Evolutionary conservation across 2,888 invertebrate species (phyloP), one percentile per base, ranked within the genome.

Genomic region (Ommatoiulus sabulosus): DNA sequence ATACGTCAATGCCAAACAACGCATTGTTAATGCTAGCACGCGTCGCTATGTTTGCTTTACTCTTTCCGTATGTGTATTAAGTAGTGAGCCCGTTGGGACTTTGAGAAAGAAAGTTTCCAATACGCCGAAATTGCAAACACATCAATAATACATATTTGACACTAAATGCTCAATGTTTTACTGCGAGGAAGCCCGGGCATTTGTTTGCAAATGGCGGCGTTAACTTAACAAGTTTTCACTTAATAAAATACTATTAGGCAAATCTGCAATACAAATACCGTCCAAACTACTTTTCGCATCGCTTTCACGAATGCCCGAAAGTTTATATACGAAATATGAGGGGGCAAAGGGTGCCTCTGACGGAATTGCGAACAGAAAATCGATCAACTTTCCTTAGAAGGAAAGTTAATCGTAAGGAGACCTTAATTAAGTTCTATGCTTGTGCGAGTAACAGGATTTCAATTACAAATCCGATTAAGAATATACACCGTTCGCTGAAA

Each of bases 391-490:
- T 35, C 52, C 5, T 12, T 80, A 15, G 80, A 7, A 35, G 35
- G 35, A 35, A 80, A 80, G 35, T 35, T 80, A 35, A 72, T 72
- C 72, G 80, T 35, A 4, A 80, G 80, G 35, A 80, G 80, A 80
- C 80, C 80, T 80, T 80, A 80, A 80, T 80, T 80, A 80, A 80
- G 80, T 80, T 15, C 80, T 35, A 15, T 80, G 80, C 24, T 35
- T 80, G 35, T 15, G 35, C 7, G 12, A 80, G 35, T 80, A 80
- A 80, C 80, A 80, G 80, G 80, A 80, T 80, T 80, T 80, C 80
- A 35, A 80, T 35, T 80, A 80, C 80, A 80, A 80, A 80, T 80
- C 80, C 80, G 80, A 80, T 80, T 80, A 80, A 80, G 80, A 80
- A 35, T 80, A 35, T 80, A 80, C 80, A 80, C 24, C 35, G 80